These are phyloP conservation scores for Myrmecophaga tridactyla DNA, from an alignment of 2,113 vertebrate genomes.

Conservation along the genomic window DNA sequence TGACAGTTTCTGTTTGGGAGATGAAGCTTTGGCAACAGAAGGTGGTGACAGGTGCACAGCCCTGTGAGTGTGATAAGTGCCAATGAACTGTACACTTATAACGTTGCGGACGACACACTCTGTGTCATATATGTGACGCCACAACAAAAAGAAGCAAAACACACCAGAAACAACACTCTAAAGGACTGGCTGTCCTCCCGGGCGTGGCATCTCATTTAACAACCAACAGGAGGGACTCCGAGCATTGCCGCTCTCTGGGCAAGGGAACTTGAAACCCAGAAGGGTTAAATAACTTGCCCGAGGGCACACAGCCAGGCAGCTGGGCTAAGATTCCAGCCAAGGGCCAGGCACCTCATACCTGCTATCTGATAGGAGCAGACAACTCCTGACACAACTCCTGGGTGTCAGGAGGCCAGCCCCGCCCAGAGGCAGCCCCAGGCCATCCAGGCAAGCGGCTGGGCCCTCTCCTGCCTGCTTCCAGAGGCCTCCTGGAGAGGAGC, in stretches of 20 bases:
- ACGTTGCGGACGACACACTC: too few relatives aligned
- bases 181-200: fast-evolving
- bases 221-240: fast-evolving
- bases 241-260: not conserved
- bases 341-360: fast-evolving
- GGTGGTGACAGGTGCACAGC: too few relatives aligned
- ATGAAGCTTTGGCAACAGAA: too few relatives aligned
- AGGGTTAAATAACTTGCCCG: not conserved
- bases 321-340: not conserved
- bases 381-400: too few relatives aligned
- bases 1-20: too few relatives aligned
- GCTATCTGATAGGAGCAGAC: not conserved
- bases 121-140: too few relatives aligned
- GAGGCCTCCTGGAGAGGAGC: conserved; percentile 80
- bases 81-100: too few relatives aligned
- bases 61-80: too few relatives aligned
- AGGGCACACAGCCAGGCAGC: not conserved
- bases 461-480: not conserved
- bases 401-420: not conserved
- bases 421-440: not conserved
- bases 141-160: too few relatives aligned
- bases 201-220: fast-evolving
- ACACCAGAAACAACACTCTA: fast-evolving
- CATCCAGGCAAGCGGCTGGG: not conserved
- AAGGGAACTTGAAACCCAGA: not conserved